Evolutionary conservation across 2,113 vertebrate genomes (phyloP).

Genomic region (Centrocercus urophasianus): DNA sequence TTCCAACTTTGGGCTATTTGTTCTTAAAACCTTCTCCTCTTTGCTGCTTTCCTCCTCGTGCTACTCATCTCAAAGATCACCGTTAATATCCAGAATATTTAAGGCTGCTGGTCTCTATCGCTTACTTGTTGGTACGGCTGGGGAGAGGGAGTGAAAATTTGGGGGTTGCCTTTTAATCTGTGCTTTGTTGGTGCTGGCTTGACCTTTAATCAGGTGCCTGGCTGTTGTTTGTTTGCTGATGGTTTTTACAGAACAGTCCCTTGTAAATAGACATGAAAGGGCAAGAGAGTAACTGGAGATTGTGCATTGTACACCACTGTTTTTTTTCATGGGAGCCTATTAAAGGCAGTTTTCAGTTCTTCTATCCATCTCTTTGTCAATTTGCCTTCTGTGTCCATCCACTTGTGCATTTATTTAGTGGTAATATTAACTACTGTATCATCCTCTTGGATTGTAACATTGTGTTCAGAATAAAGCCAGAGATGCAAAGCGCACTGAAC

Average conservation of each 20-base stretch:
- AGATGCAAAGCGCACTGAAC: slow-evolving; percentile 49
- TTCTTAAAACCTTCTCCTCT: neutral
- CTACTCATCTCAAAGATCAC: neutral
- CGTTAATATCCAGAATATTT: neutral
- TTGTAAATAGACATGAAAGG: slow-evolving; percentile 64
- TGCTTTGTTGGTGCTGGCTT: slow-evolving; percentile 27
- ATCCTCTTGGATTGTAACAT: slow-evolving; percentile 41
- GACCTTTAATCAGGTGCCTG: slow-evolving; percentile 55
- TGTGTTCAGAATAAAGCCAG: slow-evolving; percentile 52
- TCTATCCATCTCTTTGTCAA: slow-evolving; percentile 52
- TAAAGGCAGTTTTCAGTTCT: slow-evolving; percentile 36
- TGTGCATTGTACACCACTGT: neutral
- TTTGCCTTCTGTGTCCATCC: slow-evolving; percentile 57
- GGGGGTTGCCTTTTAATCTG: slow-evolving; percentile 33
- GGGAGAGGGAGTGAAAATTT: neutral
- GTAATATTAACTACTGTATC: slow-evolving; percentile 47
- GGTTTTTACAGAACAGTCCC: slow-evolving; percentile 30
- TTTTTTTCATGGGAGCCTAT: slow-evolving; percentile 55
- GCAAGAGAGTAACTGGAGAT: slow-evolving; percentile 48
- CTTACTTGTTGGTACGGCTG: neutral
- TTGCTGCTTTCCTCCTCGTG: neutral
- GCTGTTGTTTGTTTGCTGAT: slow-evolving; percentile 43
- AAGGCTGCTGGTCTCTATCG: neutral
- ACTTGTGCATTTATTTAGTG: slow-evolving; percentile 57
- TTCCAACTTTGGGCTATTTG: slow-evolving; percentile 7